Conservation (phyloP, 1,140 invertebrate species). For the Ephestia elutella region DNA sequence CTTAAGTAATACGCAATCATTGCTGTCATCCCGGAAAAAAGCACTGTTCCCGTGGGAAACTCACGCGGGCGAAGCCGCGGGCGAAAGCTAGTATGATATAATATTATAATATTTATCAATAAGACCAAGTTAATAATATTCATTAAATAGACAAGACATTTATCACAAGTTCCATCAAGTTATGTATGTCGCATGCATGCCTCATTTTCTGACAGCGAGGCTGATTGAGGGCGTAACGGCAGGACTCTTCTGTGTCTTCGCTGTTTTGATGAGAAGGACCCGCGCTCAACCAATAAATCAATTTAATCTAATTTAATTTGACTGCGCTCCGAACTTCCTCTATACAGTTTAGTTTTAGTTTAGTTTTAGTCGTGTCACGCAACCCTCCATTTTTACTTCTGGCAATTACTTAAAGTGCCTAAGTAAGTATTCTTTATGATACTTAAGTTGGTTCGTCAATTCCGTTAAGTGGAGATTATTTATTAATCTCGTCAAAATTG, state of each 20-base stretch:
- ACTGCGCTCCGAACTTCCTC: conserved; percentile 47
- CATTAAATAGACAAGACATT: no score
- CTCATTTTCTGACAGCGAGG: no score
- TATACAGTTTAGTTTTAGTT: conserved; percentile 28
- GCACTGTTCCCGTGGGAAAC: no score
- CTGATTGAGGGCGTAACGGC: not conserved
- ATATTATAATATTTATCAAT: no score
- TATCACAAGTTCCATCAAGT: no score
- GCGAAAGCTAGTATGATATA: no score
- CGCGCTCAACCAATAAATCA: conserved; percentile 64
- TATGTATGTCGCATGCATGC: no score
- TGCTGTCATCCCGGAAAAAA: no score
- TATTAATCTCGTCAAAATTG: not conserved
- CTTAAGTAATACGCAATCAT: no score
- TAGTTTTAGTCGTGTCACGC: conserved; percentile 46
- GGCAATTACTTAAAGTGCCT: conserved; percentile 19
- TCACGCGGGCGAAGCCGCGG: no score
- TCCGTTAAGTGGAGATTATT: not conserved
- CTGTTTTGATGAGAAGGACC: conserved; percentile 16
- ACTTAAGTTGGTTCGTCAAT: not conserved
- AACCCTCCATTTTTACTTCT: conserved; percentile 31
- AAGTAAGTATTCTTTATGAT: not conserved
- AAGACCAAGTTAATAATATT: no score
- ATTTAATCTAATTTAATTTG: conserved; percentile 72
- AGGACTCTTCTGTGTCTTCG: not conserved